A percentile compares a stretch with the other conserved stretches of the same genome.
Conservation (phyloP, 2,797 vertebrate species). For the Loriculus beryllinus region DNA sequence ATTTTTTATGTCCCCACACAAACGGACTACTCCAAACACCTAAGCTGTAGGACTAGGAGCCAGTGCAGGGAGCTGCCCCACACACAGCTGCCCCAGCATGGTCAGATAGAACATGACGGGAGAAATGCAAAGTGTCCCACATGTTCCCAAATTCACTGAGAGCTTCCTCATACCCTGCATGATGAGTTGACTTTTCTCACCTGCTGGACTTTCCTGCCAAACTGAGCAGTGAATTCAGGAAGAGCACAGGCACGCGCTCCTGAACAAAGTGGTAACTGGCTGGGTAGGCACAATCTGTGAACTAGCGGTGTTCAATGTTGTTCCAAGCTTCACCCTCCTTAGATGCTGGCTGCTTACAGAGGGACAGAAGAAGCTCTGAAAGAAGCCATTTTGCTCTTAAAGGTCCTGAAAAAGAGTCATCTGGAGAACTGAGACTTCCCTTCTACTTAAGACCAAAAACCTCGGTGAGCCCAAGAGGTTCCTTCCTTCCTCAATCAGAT, state of each 20-base stretch:
- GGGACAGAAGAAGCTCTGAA: background rate
- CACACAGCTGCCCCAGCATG: background rate
- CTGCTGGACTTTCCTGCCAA: background rate
- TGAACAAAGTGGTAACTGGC: background rate
- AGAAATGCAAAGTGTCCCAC: background rate
- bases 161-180: background rate
- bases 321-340: background rate
- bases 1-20: background rate
- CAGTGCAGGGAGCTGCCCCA: accelerated
- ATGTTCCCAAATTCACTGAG: background rate
- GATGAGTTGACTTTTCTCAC: background rate
- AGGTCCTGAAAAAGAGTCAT: background rate
- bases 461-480: background rate
- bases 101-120: background rate
- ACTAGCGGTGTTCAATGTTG: accelerated
- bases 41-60: background rate
- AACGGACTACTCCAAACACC: accelerated
- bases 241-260: background rate
- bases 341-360: background rate
- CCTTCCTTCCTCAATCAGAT: background rate
- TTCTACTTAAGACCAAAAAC: background rate
- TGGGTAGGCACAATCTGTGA: background rate
- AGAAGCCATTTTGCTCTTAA: background rate
- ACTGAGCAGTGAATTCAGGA: background rate
- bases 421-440: background rate